A percentile compares a stretch with the other conserved stretches of the same genome.
Evolutionary conservation across 23 tunicate species (phyloP).

Genomic region (Halocynthia roretzi): DNA sequence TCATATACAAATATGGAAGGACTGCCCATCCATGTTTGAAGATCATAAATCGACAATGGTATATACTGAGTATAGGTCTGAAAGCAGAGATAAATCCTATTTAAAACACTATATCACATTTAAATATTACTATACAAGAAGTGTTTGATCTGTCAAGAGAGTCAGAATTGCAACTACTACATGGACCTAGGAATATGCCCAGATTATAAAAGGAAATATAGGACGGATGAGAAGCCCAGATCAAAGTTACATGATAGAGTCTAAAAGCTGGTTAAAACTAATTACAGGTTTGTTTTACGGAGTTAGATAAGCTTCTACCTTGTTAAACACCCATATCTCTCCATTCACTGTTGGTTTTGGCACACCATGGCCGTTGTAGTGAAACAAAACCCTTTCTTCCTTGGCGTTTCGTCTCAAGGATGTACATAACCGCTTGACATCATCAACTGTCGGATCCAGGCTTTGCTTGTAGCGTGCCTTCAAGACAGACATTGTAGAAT

Average conservation of each 20-base stretch:
- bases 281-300: too few relatives aligned
- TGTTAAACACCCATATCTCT: slow-evolving; percentile 97
- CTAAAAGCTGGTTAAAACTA: too few relatives aligned
- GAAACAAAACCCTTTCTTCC: slow-evolving; percentile 92
- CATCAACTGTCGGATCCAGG: slow-evolving; percentile 88
- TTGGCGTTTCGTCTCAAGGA: slow-evolving; percentile 78
- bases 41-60: slow-evolving; percentile 90
- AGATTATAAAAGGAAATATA: too few relatives aligned
- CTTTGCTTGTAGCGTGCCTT: slow-evolving; percentile 85
- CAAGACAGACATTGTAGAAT: neutral
- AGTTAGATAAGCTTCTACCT: slow-evolving; percentile 30
- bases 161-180: too few relatives aligned
- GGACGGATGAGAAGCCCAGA: too few relatives aligned
- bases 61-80: slow-evolving; percentile 95
- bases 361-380: slow-evolving; percentile 99
- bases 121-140: neutral
- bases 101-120: neutral
- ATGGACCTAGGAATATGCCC: too few relatives aligned
- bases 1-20: slow-evolving; percentile 90
- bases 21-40: slow-evolving; percentile 87
- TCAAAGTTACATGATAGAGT: too few relatives aligned
- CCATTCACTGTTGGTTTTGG: slow-evolving; percentile 95
- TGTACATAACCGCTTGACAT: slow-evolving; percentile 76
- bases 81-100: neutral
- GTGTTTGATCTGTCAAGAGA: too few relatives aligned